A percentile compares a stretch with the other conserved stretches of the same genome.
Conservation (phyloP, 2,797 vertebrate genomes). For the Gephyroberyx darwinii region DNA sequence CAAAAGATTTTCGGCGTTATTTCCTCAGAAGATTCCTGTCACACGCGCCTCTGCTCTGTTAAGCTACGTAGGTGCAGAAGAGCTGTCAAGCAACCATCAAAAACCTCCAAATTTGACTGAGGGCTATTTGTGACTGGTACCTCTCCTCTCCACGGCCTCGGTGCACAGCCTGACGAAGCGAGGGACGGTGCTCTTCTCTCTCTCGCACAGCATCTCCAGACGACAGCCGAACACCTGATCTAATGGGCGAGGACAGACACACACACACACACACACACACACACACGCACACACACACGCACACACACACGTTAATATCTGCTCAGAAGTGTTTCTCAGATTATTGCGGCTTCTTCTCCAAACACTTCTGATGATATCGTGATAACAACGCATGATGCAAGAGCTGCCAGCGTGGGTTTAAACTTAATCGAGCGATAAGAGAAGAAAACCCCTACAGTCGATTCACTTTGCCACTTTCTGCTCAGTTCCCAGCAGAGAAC, state of each 20-base stretch:
- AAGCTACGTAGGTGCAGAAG: conserved; percentile 16
- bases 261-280: conserved; percentile 48
- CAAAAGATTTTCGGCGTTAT: conserved; percentile 34
- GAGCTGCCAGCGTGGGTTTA: conserved; percentile 42
- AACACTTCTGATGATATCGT: conserved; percentile 2
- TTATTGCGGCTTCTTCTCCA: neutral
- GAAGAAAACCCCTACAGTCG: conserved; percentile 42
- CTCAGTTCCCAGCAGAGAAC: conserved; percentile 55
- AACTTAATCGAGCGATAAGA: conserved; percentile 49
- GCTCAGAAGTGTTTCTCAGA: conserved; percentile 18
- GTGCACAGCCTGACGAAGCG: conserved; percentile 90
- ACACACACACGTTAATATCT: conserved; percentile 25
- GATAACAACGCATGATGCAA: conserved; percentile 59
- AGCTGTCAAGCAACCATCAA: conserved; percentile 32
- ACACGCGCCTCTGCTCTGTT: conserved; percentile 21
- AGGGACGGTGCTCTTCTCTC: conserved; percentile 86
- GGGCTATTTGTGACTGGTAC: conserved; percentile 66
- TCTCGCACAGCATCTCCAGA: conserved; percentile 90
- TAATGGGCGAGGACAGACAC: conserved; percentile 68
- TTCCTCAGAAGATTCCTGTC: conserved; percentile 40
- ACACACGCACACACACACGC: conserved; percentile 18
- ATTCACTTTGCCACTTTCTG: conserved; percentile 17
- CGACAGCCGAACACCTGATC: conserved; percentile 95
- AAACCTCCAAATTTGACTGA: conserved; percentile 9
- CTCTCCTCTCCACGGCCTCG: conserved; percentile 89